Base-by-base conservation (phyloP, 1,140 invertebrate genomes). In the Pachypeltis micranthus region DNA sequence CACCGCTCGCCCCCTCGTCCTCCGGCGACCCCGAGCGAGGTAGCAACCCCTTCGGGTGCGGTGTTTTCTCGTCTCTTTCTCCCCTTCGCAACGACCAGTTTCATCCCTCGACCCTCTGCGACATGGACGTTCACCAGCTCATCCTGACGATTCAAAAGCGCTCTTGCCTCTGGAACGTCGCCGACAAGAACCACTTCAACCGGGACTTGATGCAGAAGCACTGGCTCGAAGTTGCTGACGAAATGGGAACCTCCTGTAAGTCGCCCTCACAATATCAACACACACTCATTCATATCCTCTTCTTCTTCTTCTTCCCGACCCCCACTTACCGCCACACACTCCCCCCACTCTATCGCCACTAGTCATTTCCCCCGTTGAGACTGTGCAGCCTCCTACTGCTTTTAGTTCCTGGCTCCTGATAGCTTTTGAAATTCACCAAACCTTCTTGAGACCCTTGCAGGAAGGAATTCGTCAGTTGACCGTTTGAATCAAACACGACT, bases 111-210 rank as follows among this genome's bases (percentile, higher is more conserved):
- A 51, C 23, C 60, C 39, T 39, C 34, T 44, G 60, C 60, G 47
- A 47, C 31, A 54, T 63, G 62, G 56, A 63, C 62, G 56, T 59
- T 2, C 23, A 39, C 21, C 26, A 59, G 39, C 56, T 63, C 26
- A 63, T 63, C n/a, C n/a, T 19, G 16, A 39, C 56, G 26, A 55
- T 63, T 7, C 28, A 39, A n/a, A 55, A 59, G 23, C n/a, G 62
- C 2, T 14, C 24, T 12, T 24, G 31, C 24, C 44, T 63, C 27
- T 63, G 62, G 62, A 55, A 63, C 34, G 51, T 58, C 24, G 56
- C 55, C 31, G 54, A 58, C 62, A 44, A 63, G 54, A 58, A 63
- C 39, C 56, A 63, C 56, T 58, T 58, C 28, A 63, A 63, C 62
- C 54, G 62, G 2, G 62, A 63, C 21, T 21, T 63, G 2, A 39